Evolutionary conservation across 2,113 vertebrate genomes (phyloP), one percentile per base, ranked within the genome.

Genomic region (Leptobrachium ailaonicum): DNA sequence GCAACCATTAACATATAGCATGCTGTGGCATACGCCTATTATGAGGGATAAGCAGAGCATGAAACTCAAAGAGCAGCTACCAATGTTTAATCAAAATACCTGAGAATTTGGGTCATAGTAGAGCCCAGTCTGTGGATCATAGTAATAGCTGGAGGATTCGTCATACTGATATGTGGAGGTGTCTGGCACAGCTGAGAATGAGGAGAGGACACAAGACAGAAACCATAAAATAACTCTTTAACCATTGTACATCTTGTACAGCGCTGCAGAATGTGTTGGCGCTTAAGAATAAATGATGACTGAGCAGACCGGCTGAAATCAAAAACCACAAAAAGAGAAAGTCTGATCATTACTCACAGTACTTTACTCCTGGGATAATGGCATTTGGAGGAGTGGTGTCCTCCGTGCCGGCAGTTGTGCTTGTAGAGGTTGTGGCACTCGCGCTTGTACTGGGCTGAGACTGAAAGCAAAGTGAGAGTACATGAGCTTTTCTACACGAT

Each of bases 41-140:
- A 32, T 32, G 20, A 32, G 20, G 20, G 20, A 32, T 32, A 32
- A 32, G 20, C 20, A 32, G 20, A 32, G 20, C 20, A 32, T 32
- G 20, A 32, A 32, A 32, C 20, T 32, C 20, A 32, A 50, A 50
- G 8, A 50, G 8, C 4, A 50, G 47, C 8, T 8, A 50, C 47
- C 47, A 50, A 50, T 5, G 47, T 50, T 50, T 50, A 8, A 50
- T 50, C 47, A 1, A 32, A 32, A 89, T 94, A 99, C 98, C 87
- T 99, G 98, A 5, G 96, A 96, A 86, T 93, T 97, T 69, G 97
- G 94, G 86, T 99, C 98, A 83, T 99, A 99, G 88, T 98, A 99
- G 8, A 98, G 93, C 54, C 97, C 95, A 82, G 95, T 97, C 78
- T 95, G 86, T 75, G 96, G 95, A 88, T 99, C 98, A 73, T 96